Conservation (phyloP, 2,888 invertebrate species). For the Synanthedon formicaeformis region DNA sequence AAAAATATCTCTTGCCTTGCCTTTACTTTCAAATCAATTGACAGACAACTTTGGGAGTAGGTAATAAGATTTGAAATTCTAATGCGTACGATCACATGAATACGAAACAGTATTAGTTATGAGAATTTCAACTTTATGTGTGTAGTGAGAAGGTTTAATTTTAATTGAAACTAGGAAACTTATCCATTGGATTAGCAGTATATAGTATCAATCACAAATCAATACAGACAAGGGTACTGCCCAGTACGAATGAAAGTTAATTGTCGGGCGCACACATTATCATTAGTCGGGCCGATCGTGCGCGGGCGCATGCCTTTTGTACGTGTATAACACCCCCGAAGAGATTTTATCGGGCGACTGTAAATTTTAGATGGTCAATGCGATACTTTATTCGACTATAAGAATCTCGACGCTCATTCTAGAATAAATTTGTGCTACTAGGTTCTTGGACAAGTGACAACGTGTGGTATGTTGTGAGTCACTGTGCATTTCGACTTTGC, state of each 20-base stretch:
- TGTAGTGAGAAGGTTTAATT: background rate
- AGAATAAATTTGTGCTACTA: too few relatives aligned
- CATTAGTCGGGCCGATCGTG: constrained; percentile 29
- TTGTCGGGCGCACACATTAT: constrained; percentile 45
- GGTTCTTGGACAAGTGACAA: too few relatives aligned
- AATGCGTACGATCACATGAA: background rate
- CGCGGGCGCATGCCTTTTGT: constrained; percentile 20
- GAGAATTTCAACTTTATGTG: background rate
- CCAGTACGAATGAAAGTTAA: constrained; percentile 51
- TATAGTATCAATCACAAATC: constrained; percentile 65
- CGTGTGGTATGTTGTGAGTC: too few relatives aligned
- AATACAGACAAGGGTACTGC: constrained; percentile 45
- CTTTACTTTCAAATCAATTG: background rate
- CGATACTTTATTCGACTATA: background rate
- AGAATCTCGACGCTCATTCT: too few relatives aligned
- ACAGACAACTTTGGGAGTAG: background rate
- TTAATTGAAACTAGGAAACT: background rate
- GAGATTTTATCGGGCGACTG: constrained; percentile 35
- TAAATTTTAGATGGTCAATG: constrained; percentile 28
- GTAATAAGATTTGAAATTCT: background rate
- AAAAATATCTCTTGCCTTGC: too few relatives aligned
- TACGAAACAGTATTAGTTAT: background rate
- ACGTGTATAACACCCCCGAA: constrained; percentile 5
- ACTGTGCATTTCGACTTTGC: too few relatives aligned
- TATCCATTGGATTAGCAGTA: constrained; percentile 7